Conservation (phyloP, 2,888 invertebrate genomes). For the Chironomus riparius region DNA sequence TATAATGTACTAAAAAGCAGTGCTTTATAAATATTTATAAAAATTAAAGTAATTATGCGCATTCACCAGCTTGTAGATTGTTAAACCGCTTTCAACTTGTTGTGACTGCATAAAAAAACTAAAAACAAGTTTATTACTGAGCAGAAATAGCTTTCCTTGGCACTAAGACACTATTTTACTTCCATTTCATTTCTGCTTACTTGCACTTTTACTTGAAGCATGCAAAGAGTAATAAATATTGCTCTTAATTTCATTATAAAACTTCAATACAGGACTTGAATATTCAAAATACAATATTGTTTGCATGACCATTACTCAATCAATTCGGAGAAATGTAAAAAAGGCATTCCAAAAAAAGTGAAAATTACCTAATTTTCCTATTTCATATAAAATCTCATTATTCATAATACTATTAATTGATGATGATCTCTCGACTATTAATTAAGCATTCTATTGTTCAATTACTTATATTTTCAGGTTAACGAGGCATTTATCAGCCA, state of each 20-base stretch:
- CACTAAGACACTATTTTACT: background rate
- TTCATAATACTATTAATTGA: background rate
- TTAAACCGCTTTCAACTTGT: too few relatives aligned
- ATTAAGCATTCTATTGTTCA: constrained; percentile 8
- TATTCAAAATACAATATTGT: background rate
- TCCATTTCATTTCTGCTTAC: background rate
- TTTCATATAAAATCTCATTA: background rate
- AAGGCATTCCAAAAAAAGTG: background rate
- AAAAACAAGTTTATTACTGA: background rate
- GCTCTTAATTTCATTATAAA: too few relatives aligned
- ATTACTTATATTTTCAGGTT: constrained; percentile 15
- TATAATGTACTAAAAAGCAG: too few relatives aligned
- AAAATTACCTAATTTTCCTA: background rate
- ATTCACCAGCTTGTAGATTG: too few relatives aligned
- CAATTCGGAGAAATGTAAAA: background rate
- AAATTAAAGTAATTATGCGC: too few relatives aligned
- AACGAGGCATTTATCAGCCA: constrained; percentile 14
- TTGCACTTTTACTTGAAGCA: constrained; percentile 1
- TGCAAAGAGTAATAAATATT: too few relatives aligned
- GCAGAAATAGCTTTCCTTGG: too few relatives aligned
- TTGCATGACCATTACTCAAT: background rate
- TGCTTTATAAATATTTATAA: too few relatives aligned
- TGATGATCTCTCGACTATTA: background rate
- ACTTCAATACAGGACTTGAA: too few relatives aligned
- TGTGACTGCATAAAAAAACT: background rate